Conservation (phyloP, 2,797 vertebrate genomes). For the Ptychadena robeensis region DNA sequence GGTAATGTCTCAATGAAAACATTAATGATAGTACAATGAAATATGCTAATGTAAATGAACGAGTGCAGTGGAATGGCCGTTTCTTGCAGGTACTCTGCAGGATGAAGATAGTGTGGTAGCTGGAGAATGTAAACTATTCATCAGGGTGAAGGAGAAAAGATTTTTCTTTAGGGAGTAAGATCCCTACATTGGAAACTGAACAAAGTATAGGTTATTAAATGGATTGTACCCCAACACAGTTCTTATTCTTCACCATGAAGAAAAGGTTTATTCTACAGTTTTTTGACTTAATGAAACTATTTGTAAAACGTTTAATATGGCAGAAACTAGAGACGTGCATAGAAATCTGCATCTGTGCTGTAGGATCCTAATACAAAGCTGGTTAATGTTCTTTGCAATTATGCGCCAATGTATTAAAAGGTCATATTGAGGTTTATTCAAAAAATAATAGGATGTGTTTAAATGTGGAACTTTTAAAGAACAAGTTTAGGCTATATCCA, state of each 20-base stretch:
- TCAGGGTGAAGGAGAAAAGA: neutral
- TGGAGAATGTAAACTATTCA: constrained; percentile 19
- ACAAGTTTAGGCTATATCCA: neutral
- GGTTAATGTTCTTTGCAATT: neutral
- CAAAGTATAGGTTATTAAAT: constrained; percentile 21
- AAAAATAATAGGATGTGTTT: neutral
- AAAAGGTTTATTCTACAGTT: neutral
- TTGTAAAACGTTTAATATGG: neutral
- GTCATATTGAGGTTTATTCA: neutral
- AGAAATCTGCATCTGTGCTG: neutral
- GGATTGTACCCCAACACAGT: neutral
- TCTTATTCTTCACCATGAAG: neutral
- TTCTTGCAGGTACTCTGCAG: neutral
- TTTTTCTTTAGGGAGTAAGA: neutral
- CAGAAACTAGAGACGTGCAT: neutral
- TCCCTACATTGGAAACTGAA: neutral
- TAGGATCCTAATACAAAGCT: neutral
- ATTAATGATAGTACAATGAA: constrained; percentile 19
- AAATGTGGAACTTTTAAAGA: neutral
- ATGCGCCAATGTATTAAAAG: neutral
- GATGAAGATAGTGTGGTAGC: neutral
- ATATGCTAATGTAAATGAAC: constrained; percentile 26
- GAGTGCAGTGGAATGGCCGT: neutral
- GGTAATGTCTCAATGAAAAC: constrained; percentile 36
- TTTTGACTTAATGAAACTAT: constrained; percentile 10